A percentile compares a stretch with the other conserved stretches of the same genome.
These are phyloP conservation scores for Heliconius melpomene DNA, from an alignment of 1,140 invertebrate species.

Conservation along the genomic window DNA sequence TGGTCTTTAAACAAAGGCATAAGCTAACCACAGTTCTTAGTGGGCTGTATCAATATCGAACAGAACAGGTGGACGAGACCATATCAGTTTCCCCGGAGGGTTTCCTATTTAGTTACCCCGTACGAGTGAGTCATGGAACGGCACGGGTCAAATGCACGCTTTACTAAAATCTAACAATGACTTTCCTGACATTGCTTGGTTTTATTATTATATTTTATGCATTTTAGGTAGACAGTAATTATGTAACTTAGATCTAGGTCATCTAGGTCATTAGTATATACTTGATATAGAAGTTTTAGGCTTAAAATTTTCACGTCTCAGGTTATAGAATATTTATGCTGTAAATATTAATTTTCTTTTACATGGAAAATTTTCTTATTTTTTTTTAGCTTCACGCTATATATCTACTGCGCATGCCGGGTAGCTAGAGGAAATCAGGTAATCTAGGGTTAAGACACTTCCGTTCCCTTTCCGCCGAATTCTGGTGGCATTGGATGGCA, in stretches of 20 bases:
- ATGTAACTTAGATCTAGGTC: too few species aligned
- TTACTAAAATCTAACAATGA: neutral
- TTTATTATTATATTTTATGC: neutral
- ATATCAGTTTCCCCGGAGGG: slow-evolving; percentile 22
- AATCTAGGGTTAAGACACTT: neutral
- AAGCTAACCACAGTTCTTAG: neutral
- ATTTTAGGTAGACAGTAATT: neutral
- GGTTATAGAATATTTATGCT: neutral
- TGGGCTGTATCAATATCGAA: neutral
- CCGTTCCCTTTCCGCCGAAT: neutral
- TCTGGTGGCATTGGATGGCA: too few species aligned
- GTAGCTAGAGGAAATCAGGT: neutral
- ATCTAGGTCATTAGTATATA: too few species aligned
- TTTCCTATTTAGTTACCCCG: slow-evolving; percentile 26
- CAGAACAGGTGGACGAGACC: neutral
- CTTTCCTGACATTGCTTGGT: too few species aligned
- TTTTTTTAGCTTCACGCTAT: neutral
- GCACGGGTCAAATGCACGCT: slow-evolving; percentile 19
- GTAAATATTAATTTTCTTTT: neutral
- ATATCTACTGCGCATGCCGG: too few species aligned
- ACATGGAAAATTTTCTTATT: neutral
- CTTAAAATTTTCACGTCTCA: neutral
- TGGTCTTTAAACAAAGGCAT: neutral
- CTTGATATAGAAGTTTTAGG: too few species aligned
- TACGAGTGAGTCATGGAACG: slow-evolving; percentile 21